phyloP scores from a whole-genome alignment of 2,113 vertebrate species.

The Phyllostomus discolor region DNA sequence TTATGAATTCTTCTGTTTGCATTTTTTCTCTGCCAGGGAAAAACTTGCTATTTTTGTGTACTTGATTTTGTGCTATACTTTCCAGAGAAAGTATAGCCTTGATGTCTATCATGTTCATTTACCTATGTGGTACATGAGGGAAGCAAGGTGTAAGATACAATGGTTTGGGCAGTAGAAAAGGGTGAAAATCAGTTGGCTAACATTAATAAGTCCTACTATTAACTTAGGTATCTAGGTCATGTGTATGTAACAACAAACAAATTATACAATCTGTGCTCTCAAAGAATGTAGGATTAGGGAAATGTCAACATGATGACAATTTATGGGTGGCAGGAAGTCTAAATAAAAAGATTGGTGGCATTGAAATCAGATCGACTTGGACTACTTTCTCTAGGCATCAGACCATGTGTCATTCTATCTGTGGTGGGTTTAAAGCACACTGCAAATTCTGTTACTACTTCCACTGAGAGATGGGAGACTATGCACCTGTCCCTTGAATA shows the following conservation, averaged over 20 bases:
- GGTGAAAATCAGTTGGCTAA: background rate
- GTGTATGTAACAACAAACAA: background rate
- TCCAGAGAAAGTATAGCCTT: background rate
- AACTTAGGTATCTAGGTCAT: conserved; percentile 1
- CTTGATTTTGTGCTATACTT: background rate
- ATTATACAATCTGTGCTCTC: background rate
- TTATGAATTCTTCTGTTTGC: background rate
- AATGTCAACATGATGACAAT: background rate
- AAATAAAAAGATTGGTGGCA: background rate
- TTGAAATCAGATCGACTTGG: background rate
- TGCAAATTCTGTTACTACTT: background rate
- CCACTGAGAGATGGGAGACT: background rate
- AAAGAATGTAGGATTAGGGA: background rate
- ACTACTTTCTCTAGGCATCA: background rate
- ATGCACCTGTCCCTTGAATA: background rate
- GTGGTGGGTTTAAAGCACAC: background rate
- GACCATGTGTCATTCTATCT: background rate
- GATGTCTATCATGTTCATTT: background rate
- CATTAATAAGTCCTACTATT: background rate
- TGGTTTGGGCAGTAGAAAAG: background rate
- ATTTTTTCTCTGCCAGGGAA: background rate
- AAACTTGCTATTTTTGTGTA: background rate
- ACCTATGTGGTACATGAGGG: background rate
- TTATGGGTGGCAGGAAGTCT: background rate
- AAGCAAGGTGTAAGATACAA: background rate